These are phyloP conservation scores for Paraescarpia echinospica DNA, from an alignment of 1,140 invertebrate species.

Conservation along the genomic window DNA sequence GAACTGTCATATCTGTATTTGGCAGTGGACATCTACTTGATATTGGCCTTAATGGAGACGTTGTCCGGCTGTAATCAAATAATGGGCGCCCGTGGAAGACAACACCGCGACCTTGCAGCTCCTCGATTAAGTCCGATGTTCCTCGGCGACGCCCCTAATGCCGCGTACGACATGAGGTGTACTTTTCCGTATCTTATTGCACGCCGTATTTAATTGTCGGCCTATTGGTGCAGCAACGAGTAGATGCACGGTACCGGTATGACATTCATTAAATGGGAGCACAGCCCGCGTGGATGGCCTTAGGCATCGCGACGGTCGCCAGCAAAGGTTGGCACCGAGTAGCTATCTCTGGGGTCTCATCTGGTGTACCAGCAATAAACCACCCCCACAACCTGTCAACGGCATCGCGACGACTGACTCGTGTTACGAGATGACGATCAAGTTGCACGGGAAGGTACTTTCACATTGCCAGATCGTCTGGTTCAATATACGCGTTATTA, in stretches of 20 bases:
- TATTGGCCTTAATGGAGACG: background rate
- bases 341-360: background rate
- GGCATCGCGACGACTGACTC: background rate
- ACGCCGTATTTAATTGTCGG: background rate
- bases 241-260: background rate
- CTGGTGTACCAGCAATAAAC: background rate
- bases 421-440: background rate
- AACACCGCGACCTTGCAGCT: background rate
- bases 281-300: background rate
- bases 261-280: background rate
- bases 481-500: background rate
- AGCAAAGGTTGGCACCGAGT: background rate
- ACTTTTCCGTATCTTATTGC: background rate
- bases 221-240: background rate
- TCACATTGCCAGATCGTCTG: background rate
- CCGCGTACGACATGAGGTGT: background rate
- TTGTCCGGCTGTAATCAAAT: background rate
- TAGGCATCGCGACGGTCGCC: background rate
- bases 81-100: background rate
- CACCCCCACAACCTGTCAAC: background rate
- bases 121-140: background rate
- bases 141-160: background rate
- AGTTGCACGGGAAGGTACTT: background rate
- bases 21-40: background rate
- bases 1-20: background rate